Evolutionary conservation across 2,113 vertebrate genomes (phyloP).

Genomic region (Naja naja): DNA sequence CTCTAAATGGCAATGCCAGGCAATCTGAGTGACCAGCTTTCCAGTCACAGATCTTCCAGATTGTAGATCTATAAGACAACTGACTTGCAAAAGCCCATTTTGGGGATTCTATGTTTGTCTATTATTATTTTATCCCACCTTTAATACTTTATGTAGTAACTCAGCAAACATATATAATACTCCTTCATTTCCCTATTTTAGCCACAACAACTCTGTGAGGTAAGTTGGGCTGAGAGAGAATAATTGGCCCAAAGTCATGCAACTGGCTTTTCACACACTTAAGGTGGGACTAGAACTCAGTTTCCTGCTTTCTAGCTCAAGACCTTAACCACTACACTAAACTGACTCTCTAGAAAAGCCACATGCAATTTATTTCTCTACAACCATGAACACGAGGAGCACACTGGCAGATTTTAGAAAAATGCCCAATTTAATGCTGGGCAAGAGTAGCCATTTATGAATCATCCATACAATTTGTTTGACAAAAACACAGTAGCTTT

Average conservation of each 20-base stretch:
- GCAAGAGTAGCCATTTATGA: neutral
- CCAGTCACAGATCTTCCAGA: neutral
- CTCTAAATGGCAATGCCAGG: neutral
- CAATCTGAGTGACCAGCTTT: neutral
- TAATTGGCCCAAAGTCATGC: neutral
- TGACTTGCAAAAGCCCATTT: neutral
- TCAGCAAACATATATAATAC: neutral
- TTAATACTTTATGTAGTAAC: neutral
- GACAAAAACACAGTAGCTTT: neutral
- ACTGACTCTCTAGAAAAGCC: neutral
- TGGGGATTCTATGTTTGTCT: neutral
- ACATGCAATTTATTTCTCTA: neutral
- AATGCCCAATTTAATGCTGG: neutral
- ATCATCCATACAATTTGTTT: neutral
- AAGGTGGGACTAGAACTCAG: neutral
- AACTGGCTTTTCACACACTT: neutral
- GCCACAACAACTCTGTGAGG: neutral
- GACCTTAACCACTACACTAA: neutral
- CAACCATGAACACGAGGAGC: neutral
- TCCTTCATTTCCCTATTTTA: neutral
- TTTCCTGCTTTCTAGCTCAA: neutral
- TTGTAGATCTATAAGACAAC: neutral
- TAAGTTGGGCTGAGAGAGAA: neutral
- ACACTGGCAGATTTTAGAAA: neutral
- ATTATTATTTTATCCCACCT: neutral